A percentile compares a stretch with the other conserved stretches of the same genome.
Evolutionary conservation across 1,140 invertebrate species (phyloP).

Genomic region (Formica exsecta): DNA sequence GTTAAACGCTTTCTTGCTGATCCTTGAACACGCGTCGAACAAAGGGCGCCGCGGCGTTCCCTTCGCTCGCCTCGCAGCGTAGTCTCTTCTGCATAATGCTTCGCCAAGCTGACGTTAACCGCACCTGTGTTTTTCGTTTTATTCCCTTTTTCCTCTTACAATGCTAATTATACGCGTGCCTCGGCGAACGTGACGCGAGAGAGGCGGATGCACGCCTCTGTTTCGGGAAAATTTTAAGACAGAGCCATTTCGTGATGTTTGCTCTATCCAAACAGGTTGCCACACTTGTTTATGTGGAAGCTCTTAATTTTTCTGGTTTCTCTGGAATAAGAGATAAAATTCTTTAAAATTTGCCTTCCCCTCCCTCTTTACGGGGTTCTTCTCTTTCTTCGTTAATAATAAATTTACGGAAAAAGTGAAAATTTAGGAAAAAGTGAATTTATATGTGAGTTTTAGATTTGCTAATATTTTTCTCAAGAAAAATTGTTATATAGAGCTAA

Average conservation of each 20-base stretch:
- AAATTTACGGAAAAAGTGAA: not conserved
- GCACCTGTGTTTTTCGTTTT: constrained; percentile 62
- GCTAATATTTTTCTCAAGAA: not conserved
- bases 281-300: constrained; percentile 11
- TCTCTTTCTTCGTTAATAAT: not conserved
- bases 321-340: not conserved
- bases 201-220: not conserved
- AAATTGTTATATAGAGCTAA: not conserved
- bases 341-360: not conserved
- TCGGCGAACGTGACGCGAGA: constrained; percentile 30
- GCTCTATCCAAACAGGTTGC: constrained; percentile 9
- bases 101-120: constrained; percentile 53
- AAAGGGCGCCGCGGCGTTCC: constrained; percentile 53
- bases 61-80: constrained; percentile 27
- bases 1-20: constrained; percentile 67
- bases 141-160: not conserved
- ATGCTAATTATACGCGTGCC: constrained; percentile 61
- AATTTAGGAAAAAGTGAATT: not conserved
- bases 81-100: constrained; percentile 59
- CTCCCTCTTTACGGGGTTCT: not conserved
- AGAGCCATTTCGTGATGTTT: not conserved
- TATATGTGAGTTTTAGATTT: not conserved
- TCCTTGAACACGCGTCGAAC: constrained; percentile 58
- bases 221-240: constrained; percentile 25
- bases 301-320: constrained; percentile 34